Conservation (phyloP, 2,113 vertebrate genomes). For the Ivindomyrus marchei region DNA sequence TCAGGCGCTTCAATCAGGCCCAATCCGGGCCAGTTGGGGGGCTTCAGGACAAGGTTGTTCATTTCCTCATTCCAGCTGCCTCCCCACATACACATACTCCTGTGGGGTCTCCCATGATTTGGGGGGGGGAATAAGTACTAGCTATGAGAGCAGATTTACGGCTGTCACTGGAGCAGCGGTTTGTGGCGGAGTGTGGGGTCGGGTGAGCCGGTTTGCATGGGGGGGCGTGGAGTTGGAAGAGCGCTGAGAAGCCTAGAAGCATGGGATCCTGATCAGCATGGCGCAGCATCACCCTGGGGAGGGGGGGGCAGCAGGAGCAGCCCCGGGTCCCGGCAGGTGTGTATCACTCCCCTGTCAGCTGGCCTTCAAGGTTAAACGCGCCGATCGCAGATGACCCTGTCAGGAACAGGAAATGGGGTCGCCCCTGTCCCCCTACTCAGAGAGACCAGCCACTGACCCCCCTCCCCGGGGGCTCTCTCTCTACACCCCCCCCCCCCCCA, state of each 20-base stretch:
- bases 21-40: neutral
- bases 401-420: neutral
- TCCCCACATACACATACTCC: constrained; percentile 19
- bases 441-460: neutral
- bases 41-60: neutral
- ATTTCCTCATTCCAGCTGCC: neutral
- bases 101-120: constrained; percentile 29
- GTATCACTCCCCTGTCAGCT: constrained; percentile 4
- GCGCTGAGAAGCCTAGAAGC: neutral
- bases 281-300: neutral
- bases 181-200: neutral
- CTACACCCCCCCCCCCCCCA: neutral
- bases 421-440: neutral
- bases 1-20: neutral
- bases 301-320: constrained; percentile 24
- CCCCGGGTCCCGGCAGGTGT: constrained; percentile 31
- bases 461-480: neutral
- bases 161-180: constrained; percentile 2
- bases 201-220: neutral
- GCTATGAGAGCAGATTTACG: constrained; percentile 25
- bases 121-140: constrained; percentile 17
- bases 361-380: constrained; percentile 33
- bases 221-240: neutral
- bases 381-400: neutral
- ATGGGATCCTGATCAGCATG: neutral